Conservation (phyloP, 2,888 invertebrate genomes). For the Polietes domitor region DNA sequence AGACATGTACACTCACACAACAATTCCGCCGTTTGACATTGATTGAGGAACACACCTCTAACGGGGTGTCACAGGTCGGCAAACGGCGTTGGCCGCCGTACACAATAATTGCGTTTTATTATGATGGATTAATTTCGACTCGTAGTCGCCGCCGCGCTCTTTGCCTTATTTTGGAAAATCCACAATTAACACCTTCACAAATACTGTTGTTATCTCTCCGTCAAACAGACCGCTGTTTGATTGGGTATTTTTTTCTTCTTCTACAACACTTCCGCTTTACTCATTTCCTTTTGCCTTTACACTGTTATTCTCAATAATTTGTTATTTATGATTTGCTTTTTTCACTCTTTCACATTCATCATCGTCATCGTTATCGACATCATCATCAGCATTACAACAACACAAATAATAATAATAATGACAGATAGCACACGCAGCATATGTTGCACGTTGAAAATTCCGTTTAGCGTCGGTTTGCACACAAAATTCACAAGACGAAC, state of each 20-base stretch:
- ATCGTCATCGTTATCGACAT: conserved; percentile 12
- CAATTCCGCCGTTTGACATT: not conserved
- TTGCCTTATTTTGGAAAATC: not conserved
- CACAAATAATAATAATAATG: no score
- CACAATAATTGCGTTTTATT: conserved; percentile 1
- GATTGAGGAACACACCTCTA: not conserved
- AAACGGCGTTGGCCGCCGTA: not conserved
- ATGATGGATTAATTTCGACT: conserved; percentile 33
- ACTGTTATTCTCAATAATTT: not conserved
- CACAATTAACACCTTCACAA: not conserved
- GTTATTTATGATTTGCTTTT: not conserved
- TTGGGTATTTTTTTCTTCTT: not conserved
- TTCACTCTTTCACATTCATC: conserved; percentile 1
- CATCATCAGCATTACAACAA: conserved; percentile 1
- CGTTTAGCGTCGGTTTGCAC: conserved; percentile 17
- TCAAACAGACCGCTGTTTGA: not conserved
- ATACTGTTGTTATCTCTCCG: not conserved
- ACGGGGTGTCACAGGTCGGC: not conserved
- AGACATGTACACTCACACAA: no score
- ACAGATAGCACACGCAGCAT: conserved; percentile 39
- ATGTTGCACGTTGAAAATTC: conserved; percentile 49
- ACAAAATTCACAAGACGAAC: conserved; percentile 31
- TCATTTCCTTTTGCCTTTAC: not conserved
- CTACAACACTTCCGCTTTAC: not conserved
- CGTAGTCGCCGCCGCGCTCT: not conserved